These are phyloP conservation scores for Peribatodes rhomboidaria DNA, from an alignment of 2,888 invertebrate genomes.

Conservation along the genomic window DNA sequence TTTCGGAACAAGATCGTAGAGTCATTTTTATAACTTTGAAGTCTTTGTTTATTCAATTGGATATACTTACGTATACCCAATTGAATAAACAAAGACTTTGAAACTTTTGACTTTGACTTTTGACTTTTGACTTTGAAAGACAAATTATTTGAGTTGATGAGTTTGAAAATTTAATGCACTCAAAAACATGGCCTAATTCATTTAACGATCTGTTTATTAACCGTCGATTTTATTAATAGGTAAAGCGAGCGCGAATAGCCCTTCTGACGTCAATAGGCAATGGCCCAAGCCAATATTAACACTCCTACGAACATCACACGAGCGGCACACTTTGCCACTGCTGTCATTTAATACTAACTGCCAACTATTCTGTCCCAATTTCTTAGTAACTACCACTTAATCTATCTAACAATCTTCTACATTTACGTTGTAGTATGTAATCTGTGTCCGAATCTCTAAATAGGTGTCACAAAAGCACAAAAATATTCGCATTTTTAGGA, in stretches of 20 bases:
- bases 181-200: not conserved
- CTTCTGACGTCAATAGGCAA: conserved; percentile 70
- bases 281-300: conserved; percentile 59
- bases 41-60: too few species aligned
- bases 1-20: too few species aligned
- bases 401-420: not conserved
- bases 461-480: conserved; percentile 24
- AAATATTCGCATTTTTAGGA: conserved; percentile 6
- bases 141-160: too few species aligned
- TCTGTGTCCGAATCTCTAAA: conserved; percentile 14
- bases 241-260: conserved; percentile 57
- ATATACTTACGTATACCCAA: too few species aligned
- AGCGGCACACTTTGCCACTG: not conserved
- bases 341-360: conserved; percentile 11
- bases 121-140: too few species aligned
- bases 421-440: not conserved
- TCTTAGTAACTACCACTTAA: not conserved
- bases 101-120: too few species aligned
- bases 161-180: not conserved
- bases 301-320: conserved; percentile 60
- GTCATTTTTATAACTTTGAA: too few species aligned
- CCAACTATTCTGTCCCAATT: not conserved
- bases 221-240: conserved; percentile 72
- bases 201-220: conserved; percentile 4
- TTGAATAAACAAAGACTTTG: too few species aligned